Percentiles rank a stretch among this genome's conserved stretches.
Conservation (phyloP, 1,140 invertebrate genomes). For the Pomacea maculata region DNA sequence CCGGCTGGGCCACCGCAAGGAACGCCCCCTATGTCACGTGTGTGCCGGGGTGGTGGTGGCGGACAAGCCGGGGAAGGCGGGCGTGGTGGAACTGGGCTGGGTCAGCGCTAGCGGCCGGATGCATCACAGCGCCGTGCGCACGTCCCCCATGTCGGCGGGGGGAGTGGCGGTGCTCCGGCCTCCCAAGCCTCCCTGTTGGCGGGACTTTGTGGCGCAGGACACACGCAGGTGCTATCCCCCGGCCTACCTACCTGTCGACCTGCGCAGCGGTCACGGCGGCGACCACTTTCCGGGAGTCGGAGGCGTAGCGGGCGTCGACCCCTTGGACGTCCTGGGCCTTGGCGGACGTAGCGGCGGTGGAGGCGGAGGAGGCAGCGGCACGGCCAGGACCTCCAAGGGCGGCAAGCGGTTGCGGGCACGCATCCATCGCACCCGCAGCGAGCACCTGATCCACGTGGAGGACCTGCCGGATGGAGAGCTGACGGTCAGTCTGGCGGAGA, state of each 20-base stretch:
- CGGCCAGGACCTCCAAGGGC: conserved; percentile 34
- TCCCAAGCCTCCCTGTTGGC: conserved; percentile 45
- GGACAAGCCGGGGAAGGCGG: conserved; percentile 10
- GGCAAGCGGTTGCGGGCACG: conserved; percentile 48
- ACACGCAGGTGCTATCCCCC: conserved; percentile 4
- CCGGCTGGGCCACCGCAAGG: conserved; percentile 23
- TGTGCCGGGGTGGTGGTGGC: conserved; percentile 8
- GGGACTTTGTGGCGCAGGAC: conserved; percentile 38
- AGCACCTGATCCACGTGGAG: conserved; percentile 51
- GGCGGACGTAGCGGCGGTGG: conserved; percentile 4
- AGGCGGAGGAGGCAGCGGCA: not conserved
- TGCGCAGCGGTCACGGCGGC: not conserved
- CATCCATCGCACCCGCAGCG: conserved; percentile 59
- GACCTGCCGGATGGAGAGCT: conserved; percentile 52
- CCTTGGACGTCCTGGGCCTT: conserved; percentile 1
- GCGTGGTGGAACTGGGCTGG: not conserved
- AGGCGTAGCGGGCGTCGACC: not conserved
- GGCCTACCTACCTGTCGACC: not conserved
- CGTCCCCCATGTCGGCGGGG: conserved; percentile 17
- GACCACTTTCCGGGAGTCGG: not conserved
- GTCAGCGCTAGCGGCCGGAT: conserved; percentile 16
- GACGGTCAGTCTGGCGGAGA: conserved; percentile 52
- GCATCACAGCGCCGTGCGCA: conserved; percentile 24
- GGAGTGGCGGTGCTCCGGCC: conserved; percentile 28
- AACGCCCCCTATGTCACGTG: conserved; percentile 22